Base-by-base conservation (phyloP, 2,113 vertebrate genomes). In the Gambusia affinis region DNA sequence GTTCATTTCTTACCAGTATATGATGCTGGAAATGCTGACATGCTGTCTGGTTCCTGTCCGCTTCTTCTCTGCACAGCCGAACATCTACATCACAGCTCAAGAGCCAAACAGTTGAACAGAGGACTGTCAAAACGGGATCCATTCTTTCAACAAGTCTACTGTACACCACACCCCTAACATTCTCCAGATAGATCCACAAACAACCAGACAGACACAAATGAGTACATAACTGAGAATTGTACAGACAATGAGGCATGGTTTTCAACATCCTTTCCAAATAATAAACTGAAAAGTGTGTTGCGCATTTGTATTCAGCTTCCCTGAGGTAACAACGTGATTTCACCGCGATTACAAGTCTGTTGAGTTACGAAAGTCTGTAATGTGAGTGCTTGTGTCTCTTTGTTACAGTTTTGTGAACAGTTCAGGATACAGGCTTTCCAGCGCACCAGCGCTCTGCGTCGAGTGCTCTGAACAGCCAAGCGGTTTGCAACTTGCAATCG, bases 341-440 rank as follows among this genome's bases (percentile, higher is more conserved):
- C 17, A 19, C 44, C 19, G 17, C 5, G 5, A 17, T 47, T 19
- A 17, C 44, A 47, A 47, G 44, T 47, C 44, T 6, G 15, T 19
- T 47, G 44, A 4, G 44, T 17, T 47, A 27, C 27, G 51, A 54
- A 54, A 8, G 24, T 22, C 51, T 54, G 22, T n/a, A 57, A 57
- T 57, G 10, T 10, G 24, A n/a, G 7, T 57, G 24, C 8, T 57
- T 57, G 2, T n/a, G 17, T 60, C 60, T 27, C 3, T 51, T 11
- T 60, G 44, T 70, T n/a, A 30, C 30, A 3, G 3, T 67, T 70
- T 67, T 64, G 28, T 12, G 28, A 47, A 39, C 15, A 39, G 62
- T 27, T 66, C 37, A 93, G 95, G 97, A 99, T 99, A 98, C 96
- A 97, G 44, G 87, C 85, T 83, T 78, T 96, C 97, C 97, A 97